Conservation (phyloP, 2,888 invertebrate genomes). For the Subacronicta megacephala region DNA sequence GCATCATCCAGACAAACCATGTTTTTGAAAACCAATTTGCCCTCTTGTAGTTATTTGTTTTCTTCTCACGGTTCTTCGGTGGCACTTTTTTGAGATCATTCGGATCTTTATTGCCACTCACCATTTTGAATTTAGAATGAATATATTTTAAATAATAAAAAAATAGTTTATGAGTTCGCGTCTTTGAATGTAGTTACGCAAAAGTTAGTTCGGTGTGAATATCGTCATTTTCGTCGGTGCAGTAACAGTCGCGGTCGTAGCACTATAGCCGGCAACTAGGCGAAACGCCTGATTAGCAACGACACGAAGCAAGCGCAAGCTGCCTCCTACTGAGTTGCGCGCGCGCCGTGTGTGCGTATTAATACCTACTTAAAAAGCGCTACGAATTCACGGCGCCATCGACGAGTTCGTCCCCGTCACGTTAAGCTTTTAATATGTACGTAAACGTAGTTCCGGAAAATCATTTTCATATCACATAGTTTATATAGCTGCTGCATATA, state of each 20-base stretch:
- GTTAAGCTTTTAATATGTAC: conserved; percentile 39
- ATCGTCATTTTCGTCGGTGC: conserved; percentile 70
- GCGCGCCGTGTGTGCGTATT: conserved; percentile 62
- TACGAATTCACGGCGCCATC: conserved; percentile 38
- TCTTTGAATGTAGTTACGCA: conserved; percentile 54
- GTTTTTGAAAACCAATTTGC: conserved; percentile 81
- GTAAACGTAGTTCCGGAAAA: conserved; percentile 39
- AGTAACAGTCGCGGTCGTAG: conserved; percentile 65
- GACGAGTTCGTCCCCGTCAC: conserved; percentile 19
- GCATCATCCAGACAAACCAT: conserved; percentile 89
- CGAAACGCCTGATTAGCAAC: conserved; percentile 73
- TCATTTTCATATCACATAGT: conserved; percentile 31
- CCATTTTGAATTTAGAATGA: conserved; percentile 74
- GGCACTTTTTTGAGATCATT: conserved; percentile 82
- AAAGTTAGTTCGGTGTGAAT: conserved; percentile 64
- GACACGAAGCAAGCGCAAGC: conserved; percentile 77
- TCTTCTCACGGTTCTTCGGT: conserved; percentile 84
- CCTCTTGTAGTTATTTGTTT: conserved; percentile 82
- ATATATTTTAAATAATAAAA: conserved; percentile 29
- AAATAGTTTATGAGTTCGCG: conserved; percentile 50
- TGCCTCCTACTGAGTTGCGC: conserved; percentile 80
- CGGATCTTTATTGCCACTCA: conserved; percentile 84
- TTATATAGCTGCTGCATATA: conserved; percentile 8
- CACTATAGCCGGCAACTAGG: conserved; percentile 72
- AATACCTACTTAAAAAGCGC: conserved; percentile 51